Evolutionary conservation across 2,113 vertebrate genomes (phyloP).

Genomic region (Alexandromys fortis): DNA sequence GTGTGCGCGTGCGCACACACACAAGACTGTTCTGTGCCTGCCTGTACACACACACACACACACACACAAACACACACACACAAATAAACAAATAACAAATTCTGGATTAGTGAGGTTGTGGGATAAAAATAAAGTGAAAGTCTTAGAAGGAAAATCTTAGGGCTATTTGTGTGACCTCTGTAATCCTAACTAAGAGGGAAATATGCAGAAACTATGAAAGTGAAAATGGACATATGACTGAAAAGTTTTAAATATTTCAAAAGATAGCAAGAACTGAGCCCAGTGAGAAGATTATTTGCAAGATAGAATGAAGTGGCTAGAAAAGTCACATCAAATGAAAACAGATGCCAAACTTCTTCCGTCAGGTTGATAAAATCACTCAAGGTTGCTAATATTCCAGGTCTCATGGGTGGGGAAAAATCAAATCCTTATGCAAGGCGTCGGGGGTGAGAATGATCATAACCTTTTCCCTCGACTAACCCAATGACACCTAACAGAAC

Average conservation of each 20-base stretch:
- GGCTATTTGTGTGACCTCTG: not conserved
- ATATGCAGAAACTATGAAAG: not conserved
- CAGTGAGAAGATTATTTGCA: not conserved
- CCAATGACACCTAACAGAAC: not conserved
- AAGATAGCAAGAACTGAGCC: constrained; percentile 30
- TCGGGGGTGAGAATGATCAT: not conserved
- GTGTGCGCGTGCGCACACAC: not conserved
- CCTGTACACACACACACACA: not conserved
- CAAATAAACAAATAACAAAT: not conserved
- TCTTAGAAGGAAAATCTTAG: not conserved
- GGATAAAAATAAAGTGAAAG: not conserved
- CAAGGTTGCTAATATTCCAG: not conserved
- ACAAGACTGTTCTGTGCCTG: not conserved
- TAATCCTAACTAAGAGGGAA: not conserved
- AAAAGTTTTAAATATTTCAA: not conserved
- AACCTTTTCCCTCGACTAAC: not conserved
- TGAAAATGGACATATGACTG: not conserved
- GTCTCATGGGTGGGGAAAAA: no score
- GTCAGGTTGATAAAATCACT: not conserved
- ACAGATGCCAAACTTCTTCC: not conserved
- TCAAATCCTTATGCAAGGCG: not conserved
- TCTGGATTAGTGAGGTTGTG: not conserved
- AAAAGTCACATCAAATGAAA: constrained; percentile 12
- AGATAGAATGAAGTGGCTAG: not conserved
- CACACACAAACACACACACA: not conserved